Base-by-base conservation (phyloP, 2,888 invertebrate species). In the Drosophila eohydei region DNA sequence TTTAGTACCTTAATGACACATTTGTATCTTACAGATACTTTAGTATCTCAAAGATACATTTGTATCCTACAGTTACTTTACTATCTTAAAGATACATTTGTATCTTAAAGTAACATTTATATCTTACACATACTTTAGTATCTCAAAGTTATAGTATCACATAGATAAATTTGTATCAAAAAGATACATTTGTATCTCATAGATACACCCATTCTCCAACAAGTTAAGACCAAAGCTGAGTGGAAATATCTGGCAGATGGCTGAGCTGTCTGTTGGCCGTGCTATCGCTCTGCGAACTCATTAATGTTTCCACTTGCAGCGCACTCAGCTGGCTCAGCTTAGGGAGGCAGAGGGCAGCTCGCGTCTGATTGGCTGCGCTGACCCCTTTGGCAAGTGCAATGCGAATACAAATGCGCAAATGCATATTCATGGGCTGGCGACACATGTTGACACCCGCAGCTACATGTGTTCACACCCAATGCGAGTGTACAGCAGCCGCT, bases 331-430 rank as follows among this genome's bases (percentile, higher is more conserved):
- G 1, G 0, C 48, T 14, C 16, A 34, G 6, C 21, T n/a, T 14
- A 14, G 28, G 12, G 12, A 9, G 7, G 7, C 3, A 9, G 12
- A 12, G 12, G 46, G 38, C 54, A 9, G n/a, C n/a, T 16, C 57
- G 2, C 1, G 12, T 34, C 46, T 48, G 66, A 66, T 66, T 66
- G 66, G 67, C 21, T 44, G 48, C 9, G 16, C n/a, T n/a, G 40
- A 6, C 7, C 30, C 38, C 38, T 21, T 52, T 2, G 38, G 62
- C 57, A 30, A 57, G 11, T 62, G 64, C 65, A 64, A 21, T 28
- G 26, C 6, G 2, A n/a, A n/a, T 21, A 5, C 50, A 50, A 32
- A 51, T 34, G 41, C 43, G 32, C 11, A 6, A 44, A 40, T 61
- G 62, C 63, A 32, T 38, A 32, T 38, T 30, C 40, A 48, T 46